phyloP scores from a whole-genome alignment of 64 coral and sea anemone genomes.

The Montipora foliosa region DNA sequence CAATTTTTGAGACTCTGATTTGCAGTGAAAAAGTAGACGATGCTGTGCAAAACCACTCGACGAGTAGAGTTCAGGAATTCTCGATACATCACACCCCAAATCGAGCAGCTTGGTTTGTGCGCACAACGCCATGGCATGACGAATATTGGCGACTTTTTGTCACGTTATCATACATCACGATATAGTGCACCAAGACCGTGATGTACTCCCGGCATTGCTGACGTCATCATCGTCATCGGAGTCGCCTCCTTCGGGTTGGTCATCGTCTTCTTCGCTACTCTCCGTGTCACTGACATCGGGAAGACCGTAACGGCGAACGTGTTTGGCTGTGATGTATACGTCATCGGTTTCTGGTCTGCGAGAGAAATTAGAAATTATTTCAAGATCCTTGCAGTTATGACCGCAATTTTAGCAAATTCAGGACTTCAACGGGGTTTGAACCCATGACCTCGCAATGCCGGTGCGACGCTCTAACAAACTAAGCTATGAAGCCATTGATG shows the following conservation, averaged over 20 bases:
- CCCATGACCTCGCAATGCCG: no score
- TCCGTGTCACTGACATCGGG: conserved; percentile 89
- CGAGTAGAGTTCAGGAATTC: neutral
- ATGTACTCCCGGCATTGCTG: conserved; percentile 27
- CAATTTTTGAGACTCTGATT: neutral
- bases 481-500: no score
- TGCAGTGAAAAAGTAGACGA: neutral
- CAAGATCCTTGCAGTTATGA: no score
- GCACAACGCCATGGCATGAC: neutral
- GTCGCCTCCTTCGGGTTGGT: conserved; percentile 52
- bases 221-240: conserved; percentile 88
- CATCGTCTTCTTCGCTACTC: conserved; percentile 82
- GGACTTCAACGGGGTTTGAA: no score
- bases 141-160: neutral
- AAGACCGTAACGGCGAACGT: conserved; percentile 84
- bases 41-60: neutral
- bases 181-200: conserved; percentile 94
- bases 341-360: conserved; percentile 83
- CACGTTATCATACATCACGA: conserved; percentile 5
- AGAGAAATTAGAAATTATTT: neutral
- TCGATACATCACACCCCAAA: neutral
- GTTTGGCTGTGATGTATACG: conserved; percentile 86
- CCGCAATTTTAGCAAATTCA: no score
- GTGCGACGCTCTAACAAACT: no score
- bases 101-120: neutral